Percentiles rank a stretch among this genome's conserved stretches.
Evolutionary conservation across 2,888 invertebrate species (phyloP).

Genomic region (Drosophila putrida): DNA sequence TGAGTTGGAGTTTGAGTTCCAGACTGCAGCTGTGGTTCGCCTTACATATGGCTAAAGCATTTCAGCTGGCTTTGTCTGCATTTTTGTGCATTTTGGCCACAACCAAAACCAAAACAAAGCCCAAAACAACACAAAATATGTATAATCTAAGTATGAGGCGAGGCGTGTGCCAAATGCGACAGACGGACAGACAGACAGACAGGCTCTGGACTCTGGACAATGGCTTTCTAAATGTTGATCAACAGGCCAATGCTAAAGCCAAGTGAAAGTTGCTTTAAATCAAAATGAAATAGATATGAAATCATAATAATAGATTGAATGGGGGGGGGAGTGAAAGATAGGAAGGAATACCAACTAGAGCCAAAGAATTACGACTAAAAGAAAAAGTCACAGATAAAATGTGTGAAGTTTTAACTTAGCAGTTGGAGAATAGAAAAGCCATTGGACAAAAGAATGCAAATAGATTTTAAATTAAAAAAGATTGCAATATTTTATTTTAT

Average conservation of each 20-base stretch:
- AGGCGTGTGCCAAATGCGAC: conserved; percentile 54
- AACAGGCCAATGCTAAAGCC: conserved; percentile 9
- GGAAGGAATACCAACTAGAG: background rate
- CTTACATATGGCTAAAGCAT: conserved; percentile 56
- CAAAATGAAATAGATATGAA: conserved; percentile 21
- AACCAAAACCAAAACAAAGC: conserved; percentile 19
- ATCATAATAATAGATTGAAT: background rate
- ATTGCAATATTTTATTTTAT: no score
- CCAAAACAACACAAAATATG: conserved; percentile 36
- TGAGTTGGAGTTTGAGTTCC: no score
- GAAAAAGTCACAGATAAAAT: background rate
- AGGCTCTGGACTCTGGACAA: conserved; percentile 35
- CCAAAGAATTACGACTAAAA: background rate
- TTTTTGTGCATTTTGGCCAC: conserved; percentile 52
- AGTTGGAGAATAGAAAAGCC: no score
- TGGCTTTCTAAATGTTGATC: conserved; percentile 57
- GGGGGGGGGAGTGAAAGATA: background rate
- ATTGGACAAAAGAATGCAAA: no score
- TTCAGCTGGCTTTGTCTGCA: conserved; percentile 46
- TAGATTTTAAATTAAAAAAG: no score
- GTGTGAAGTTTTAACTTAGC: background rate
- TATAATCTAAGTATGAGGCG: conserved; percentile 64
- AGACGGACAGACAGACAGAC: background rate
- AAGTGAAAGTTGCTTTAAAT: conserved; percentile 49
- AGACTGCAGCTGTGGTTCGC: conserved; percentile 51